phyloP scores from a whole-genome alignment of 2,113 vertebrate species.

The Mesembrinibis cayennensis region DNA sequence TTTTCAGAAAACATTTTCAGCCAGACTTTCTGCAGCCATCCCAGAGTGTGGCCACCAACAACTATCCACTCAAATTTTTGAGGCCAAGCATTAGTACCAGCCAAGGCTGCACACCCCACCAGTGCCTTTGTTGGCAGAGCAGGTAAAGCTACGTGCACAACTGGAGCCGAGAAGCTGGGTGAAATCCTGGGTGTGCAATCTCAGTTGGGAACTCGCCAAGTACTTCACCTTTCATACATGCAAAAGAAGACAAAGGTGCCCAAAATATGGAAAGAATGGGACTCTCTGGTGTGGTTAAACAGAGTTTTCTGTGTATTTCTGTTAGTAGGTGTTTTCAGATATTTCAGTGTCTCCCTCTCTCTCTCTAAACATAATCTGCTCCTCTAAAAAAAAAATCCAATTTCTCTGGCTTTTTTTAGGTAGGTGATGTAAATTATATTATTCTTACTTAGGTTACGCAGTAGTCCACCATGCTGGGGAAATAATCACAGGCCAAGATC shows the following conservation, averaged over 20 bases:
- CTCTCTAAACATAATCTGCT: neutral
- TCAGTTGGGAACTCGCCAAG: neutral
- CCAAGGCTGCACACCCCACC: neutral
- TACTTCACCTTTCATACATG: neutral
- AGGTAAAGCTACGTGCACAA: neutral
- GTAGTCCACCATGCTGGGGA: neutral
- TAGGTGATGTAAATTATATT: neutral
- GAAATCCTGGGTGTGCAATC: neutral
- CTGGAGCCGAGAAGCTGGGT: neutral
- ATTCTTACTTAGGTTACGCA: neutral
- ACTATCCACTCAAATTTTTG: conserved; percentile 29
- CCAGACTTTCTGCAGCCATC: neutral
- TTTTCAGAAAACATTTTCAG: neutral
- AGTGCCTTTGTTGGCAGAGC: neutral
- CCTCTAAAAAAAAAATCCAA: neutral
- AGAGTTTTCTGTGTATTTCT: neutral
- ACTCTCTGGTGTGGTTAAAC: conserved; percentile 7
- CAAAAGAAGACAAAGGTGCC: neutral
- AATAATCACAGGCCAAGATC: neutral
- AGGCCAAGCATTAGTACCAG: neutral
- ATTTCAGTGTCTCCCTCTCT: neutral
- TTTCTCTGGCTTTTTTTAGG: neutral
- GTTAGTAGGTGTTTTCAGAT: neutral
- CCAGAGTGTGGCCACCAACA: neutral
- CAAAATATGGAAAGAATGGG: neutral